phyloP scores from a whole-genome alignment of 2,797 vertebrate species.

The Hypotaenidia philippensis region DNA sequence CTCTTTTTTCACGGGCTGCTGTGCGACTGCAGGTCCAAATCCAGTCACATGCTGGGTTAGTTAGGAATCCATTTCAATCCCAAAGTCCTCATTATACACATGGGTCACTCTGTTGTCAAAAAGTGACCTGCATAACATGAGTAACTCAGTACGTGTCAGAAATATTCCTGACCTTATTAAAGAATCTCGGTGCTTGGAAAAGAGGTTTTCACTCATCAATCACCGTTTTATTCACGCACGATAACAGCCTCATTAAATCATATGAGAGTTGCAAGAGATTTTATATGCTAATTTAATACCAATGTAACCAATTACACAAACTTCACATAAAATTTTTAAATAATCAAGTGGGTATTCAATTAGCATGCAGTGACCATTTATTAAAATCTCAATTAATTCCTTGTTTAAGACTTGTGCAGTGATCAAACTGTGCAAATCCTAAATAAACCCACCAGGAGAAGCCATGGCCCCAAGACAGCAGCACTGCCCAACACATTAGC shows the following conservation, averaged over 20 bases:
- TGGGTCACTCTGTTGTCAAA: constrained; percentile 48
- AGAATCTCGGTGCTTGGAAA: constrained; percentile 10
- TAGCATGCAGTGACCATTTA: constrained; percentile 67
- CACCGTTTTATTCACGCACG: constrained; percentile 54
- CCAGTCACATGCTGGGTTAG: constrained; percentile 19
- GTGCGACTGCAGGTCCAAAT: constrained; percentile 18
- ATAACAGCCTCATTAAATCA: constrained; percentile 74
- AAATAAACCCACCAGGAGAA: constrained; percentile 55
- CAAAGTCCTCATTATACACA: constrained; percentile 27
- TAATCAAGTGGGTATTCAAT: constrained; percentile 72
- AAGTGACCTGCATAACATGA: constrained; percentile 55
- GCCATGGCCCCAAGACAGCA: neutral
- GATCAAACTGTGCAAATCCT: constrained; percentile 62
- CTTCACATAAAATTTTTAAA: constrained; percentile 74
- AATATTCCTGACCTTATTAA: constrained; percentile 70
- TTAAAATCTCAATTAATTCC: constrained; percentile 69
- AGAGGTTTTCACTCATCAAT: constrained; percentile 65
- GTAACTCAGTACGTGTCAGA: constrained; percentile 54
- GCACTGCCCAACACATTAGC: constrained; percentile 31
- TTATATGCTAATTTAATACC: constrained; percentile 72
- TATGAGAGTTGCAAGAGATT: constrained; percentile 65
- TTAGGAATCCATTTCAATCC: constrained; percentile 40
- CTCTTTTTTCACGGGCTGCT: neutral
- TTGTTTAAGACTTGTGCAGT: constrained; percentile 46
- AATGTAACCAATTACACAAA: constrained; percentile 73